phyloP scores from a whole-genome alignment of 2,888 invertebrate genomes.

The Epistrophe grossulariae region DNA sequence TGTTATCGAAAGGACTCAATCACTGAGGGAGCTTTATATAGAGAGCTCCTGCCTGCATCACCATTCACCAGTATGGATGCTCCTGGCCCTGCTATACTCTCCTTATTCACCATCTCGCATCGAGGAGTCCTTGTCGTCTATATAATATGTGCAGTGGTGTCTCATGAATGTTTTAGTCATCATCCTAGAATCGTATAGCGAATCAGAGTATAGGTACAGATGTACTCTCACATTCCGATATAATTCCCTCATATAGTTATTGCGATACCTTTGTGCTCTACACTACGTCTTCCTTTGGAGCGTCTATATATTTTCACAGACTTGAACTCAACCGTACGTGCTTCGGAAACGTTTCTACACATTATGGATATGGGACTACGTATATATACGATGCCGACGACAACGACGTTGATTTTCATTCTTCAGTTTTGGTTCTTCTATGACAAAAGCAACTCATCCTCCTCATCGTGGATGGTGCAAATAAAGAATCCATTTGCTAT shows the following conservation, averaged over 20 bases:
- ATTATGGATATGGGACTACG: neutral
- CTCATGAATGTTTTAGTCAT: constrained; percentile 67
- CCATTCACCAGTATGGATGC: neutral
- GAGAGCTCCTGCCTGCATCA: constrained; percentile 1
- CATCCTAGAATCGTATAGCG: neutral
- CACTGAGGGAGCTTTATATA: constrained; percentile 27
- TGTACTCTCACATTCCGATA: constrained; percentile 70
- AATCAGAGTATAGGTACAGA: constrained; percentile 48
- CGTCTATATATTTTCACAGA: constrained; percentile 2
- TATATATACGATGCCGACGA: neutral
- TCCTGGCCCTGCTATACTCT: neutral
- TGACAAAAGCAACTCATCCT: constrained; percentile 47
- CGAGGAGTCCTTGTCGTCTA: constrained; percentile 8
- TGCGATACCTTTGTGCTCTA: constrained; percentile 49
- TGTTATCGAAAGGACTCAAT: constrained; percentile 76
- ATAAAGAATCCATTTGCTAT: constrained; percentile 56
- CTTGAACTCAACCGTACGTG: constrained; percentile 14
- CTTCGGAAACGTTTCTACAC: constrained; percentile 16
- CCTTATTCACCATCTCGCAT: neutral
- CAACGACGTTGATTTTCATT: constrained; percentile 34
- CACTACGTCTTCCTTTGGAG: constrained; percentile 24
- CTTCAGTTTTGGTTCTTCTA: constrained; percentile 21
- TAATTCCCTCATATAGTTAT: constrained; percentile 56
- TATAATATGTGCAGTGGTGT: constrained; percentile 9
- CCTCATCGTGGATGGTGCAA: constrained; percentile 31